These are phyloP conservation scores for Amiota communis DNA, from an alignment of 2,888 invertebrate genomes.

Conservation along the genomic window DNA sequence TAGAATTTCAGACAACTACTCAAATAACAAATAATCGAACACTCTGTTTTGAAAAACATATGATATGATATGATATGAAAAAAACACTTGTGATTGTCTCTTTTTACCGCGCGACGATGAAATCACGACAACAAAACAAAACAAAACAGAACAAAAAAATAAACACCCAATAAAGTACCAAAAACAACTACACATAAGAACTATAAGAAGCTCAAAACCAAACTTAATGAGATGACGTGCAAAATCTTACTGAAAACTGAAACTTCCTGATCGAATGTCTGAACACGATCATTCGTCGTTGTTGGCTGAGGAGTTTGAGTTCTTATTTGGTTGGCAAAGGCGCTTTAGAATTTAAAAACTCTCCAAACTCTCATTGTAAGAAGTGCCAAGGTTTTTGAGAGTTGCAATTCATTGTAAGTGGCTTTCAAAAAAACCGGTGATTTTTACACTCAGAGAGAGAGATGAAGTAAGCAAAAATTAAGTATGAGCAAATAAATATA, in stretches of 20 bases:
- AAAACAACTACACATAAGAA: too few species aligned
- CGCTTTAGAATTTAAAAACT: too few species aligned
- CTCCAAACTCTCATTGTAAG: too few species aligned
- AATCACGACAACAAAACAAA: slow-evolving; percentile 34
- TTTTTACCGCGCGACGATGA: slow-evolving; percentile 36
- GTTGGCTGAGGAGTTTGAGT: slow-evolving; percentile 3
- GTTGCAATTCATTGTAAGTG: too few species aligned
- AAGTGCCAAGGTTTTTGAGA: too few species aligned
- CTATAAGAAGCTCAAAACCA: slow-evolving; percentile 25
- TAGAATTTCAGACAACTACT: too few species aligned
- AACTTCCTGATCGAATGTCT: slow-evolving; percentile 58
- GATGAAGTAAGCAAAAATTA: neutral
- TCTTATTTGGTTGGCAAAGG: too few species aligned
- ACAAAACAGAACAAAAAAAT: slow-evolving; percentile 22
- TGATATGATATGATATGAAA: neutral
- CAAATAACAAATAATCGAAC: neutral
- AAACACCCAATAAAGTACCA: too few species aligned
- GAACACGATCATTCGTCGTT: slow-evolving; percentile 47
- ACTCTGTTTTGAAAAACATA: neutral
- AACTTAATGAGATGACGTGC: slow-evolving; percentile 62
- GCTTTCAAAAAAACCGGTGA: too few species aligned
- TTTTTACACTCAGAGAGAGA: too few species aligned
- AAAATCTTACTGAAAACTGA: slow-evolving; percentile 58
- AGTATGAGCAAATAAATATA: neutral
- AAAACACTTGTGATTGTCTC: neutral